Evolutionary conservation across 1,140 invertebrate genomes (phyloP).

Genomic region (Zophobas morio): DNA sequence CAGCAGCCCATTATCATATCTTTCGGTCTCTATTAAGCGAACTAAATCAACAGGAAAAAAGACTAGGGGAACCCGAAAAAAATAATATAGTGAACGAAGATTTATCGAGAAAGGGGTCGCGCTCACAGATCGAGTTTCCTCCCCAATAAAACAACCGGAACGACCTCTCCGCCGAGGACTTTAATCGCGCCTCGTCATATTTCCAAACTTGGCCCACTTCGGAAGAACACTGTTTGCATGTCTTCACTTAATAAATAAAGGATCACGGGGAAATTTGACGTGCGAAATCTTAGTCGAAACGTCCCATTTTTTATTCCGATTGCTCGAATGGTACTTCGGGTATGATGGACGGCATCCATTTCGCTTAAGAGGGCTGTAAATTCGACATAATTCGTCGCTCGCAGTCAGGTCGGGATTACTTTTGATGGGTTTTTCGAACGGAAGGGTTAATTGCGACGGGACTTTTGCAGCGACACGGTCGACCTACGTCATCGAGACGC

Average conservation of each 20-base stretch:
- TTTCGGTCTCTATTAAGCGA: conserved; percentile 22
- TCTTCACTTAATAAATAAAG: conserved; percentile 3
- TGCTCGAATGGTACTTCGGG: not conserved
- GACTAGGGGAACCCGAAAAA: conserved; percentile 2
- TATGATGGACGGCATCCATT: not conserved
- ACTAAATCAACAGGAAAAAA: conserved; percentile 36
- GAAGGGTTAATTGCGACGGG: too few relatives aligned
- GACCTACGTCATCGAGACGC: too few relatives aligned
- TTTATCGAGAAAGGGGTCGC: conserved; percentile 34
- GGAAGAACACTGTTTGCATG: not conserved
- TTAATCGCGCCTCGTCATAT: conserved; percentile 13
- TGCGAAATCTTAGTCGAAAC: conserved; percentile 8
- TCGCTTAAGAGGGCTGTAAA: not conserved
- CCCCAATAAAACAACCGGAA: conserved; percentile 37
- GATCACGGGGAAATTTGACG: not conserved
- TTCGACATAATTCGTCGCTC: not conserved
- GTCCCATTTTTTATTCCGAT: not conserved
- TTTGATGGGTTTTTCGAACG: too few relatives aligned
- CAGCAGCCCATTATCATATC: conserved; percentile 33
- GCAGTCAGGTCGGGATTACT: not conserved
- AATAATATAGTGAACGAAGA: conserved; percentile 37
- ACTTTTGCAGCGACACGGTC: too few relatives aligned
- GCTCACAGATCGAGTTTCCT: conserved; percentile 10
- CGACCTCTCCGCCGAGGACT: not conserved
- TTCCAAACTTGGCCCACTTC: conserved; percentile 7